Evolutionary conservation across 2,888 invertebrate species (phyloP), one percentile per base, ranked within the genome.

Genomic region (Exephanes ischioxanthus): DNA sequence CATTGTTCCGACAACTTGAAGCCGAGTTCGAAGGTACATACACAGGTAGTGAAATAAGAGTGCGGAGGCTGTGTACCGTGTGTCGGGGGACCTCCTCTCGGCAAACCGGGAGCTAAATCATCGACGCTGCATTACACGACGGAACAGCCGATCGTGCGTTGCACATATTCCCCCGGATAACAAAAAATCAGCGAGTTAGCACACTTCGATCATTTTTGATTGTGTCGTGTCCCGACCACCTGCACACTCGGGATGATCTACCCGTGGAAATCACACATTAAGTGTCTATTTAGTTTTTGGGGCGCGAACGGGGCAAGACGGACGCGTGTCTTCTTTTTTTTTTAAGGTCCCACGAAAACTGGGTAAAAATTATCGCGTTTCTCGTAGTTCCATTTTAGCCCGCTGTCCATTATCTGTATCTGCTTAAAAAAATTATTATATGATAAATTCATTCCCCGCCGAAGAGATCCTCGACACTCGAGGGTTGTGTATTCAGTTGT

Each of bases 1-100:
- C 92, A 93, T 93, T 93, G 93, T 92, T 91, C 90, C 88, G 89
- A 89, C 90, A 90, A 89, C 89, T 89, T 90, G 88, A 26, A 90
- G 89, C 89, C 87, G 87, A 90, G 90, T 30, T 89, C 89, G 88
- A 73, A n/a, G 70, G 79, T 30, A 26, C 48, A 41, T 45, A 70
- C 22, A 68, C 70, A 71, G 51, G 71, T 41, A 68, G 76, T 75
- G 73, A 63, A 80, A 79, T 71, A 83, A 67, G 55, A 61, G 76
- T 48, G 71, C 37, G 70, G 80, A 76, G 48, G 70, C 76, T 58
- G 19, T 63, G 33, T 63, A 63, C 45, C 45, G 45, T 48, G 30
- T 68, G 30, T 45, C 80, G 70, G 30, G 30, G 55, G 58, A 16
- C 53, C 63, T 61, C 53, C 30, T 66, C 77, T 33, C 71, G 51